A percentile compares a stretch with the other conserved stretches of the same genome.
Evolutionary conservation across 2,888 invertebrate species (phyloP).

Genomic region (Phanerotoma sp.): DNA sequence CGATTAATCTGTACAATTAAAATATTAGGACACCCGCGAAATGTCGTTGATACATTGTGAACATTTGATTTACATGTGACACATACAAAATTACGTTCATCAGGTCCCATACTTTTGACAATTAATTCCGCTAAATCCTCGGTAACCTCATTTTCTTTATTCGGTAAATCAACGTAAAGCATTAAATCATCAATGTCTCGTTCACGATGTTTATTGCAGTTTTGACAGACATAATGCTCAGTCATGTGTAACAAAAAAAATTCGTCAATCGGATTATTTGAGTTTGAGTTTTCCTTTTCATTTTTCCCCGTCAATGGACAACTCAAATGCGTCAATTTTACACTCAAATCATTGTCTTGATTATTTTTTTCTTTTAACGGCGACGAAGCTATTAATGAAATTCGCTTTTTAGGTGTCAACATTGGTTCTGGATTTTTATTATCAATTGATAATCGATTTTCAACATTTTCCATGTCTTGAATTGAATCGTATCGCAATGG

Average conservation of each 20-base stretch:
- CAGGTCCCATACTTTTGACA: conserved; percentile 39
- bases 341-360: conserved; percentile 8
- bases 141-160: conserved; percentile 18
- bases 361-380: conserved; percentile 28
- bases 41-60: conserved; percentile 42
- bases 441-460: conserved; percentile 29
- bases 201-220: conserved; percentile 42
- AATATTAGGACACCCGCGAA: conserved; percentile 43
- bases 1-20: conserved; percentile 46
- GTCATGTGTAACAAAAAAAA: conserved; percentile 44
- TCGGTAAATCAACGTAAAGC: conserved; percentile 44
- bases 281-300: conserved; percentile 10
- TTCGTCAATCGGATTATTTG: conserved; percentile 44
- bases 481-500: conserved; percentile 22
- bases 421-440: conserved; percentile 19
- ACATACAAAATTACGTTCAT: conserved; percentile 44
- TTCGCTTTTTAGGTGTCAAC: conserved; percentile 36
- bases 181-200: conserved; percentile 46
- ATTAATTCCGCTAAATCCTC: conserved; percentile 21
- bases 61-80: conserved; percentile 42
- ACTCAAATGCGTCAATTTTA: neutral
- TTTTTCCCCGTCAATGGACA: conserved; percentile 16
- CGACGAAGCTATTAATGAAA: conserved; percentile 40
- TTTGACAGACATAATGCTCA: conserved; percentile 44
- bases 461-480: conserved; percentile 41